Evolutionary conservation across 2,888 invertebrate genomes (phyloP).

Genomic region (Eristalis arbustorum): DNA sequence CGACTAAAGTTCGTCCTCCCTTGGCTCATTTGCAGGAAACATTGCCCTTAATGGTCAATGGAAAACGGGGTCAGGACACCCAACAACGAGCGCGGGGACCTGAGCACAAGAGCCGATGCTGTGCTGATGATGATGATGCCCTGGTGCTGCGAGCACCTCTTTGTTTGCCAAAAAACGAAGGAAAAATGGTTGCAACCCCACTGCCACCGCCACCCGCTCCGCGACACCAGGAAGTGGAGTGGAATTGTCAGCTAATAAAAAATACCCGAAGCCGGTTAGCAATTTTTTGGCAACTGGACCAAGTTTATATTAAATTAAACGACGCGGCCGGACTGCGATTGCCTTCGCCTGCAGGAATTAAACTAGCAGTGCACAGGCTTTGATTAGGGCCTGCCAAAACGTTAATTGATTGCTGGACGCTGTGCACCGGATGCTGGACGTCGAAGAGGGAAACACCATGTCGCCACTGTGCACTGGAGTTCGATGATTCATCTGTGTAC

Average conservation of each 20-base stretch:
- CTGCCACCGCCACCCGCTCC: constrained; percentile 11
- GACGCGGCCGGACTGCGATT: constrained; percentile 22
- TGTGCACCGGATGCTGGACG: background rate
- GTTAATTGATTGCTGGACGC: constrained; percentile 52
- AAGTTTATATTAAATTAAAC: constrained; percentile 57
- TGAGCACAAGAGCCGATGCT: constrained; percentile 18
- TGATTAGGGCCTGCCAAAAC: constrained; percentile 49
- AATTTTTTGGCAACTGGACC: constrained; percentile 48
- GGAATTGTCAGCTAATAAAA: constrained; percentile 62
- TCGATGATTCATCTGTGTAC: constrained; percentile 52
- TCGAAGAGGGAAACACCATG: background rate
- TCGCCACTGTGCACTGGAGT: background rate
- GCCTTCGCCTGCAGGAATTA: constrained; percentile 8
- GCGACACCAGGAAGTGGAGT: constrained; percentile 3
- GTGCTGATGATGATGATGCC: background rate
- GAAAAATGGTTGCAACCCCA: constrained; percentile 14
- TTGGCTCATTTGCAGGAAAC: constrained; percentile 71
- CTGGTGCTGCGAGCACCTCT: background rate
- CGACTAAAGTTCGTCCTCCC: constrained; percentile 1
- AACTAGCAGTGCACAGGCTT: constrained; percentile 44
- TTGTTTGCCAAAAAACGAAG: constrained; percentile 54
- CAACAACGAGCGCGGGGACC: constrained; percentile 45
- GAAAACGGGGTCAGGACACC: constrained; percentile 71
- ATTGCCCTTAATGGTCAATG: constrained; percentile 74
- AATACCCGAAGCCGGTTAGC: constrained; percentile 32